Evolutionary conservation across 2,888 invertebrate species (phyloP).

Genomic region (Metalampra italica): DNA sequence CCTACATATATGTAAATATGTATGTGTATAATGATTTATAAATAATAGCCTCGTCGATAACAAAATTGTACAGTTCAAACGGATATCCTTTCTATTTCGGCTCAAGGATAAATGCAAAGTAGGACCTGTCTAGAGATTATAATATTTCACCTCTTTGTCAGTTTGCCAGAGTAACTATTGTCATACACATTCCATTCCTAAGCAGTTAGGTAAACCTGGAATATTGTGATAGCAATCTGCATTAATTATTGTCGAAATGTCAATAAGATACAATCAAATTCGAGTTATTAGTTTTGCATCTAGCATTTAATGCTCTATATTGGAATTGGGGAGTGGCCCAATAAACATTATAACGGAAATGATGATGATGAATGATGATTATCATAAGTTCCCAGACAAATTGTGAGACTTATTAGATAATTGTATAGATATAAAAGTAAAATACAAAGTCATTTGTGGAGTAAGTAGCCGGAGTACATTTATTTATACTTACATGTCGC

Average conservation of each 20-base stretch:
- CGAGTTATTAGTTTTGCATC: too few relatives aligned
- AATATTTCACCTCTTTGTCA: constrained; percentile 55
- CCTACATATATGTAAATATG: too few relatives aligned
- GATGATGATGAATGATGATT: too few relatives aligned
- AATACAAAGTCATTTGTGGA: neutral
- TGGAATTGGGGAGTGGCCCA: too few relatives aligned
- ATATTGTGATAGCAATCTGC: neutral
- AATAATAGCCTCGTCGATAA: too few relatives aligned
- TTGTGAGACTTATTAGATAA: neutral
- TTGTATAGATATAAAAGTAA: neutral
- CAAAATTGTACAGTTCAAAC: constrained; percentile 36
- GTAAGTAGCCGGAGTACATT: constrained; percentile 17
- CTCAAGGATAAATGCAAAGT: constrained; percentile 67
- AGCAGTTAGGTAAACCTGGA: constrained; percentile 1
- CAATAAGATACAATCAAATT: neutral
- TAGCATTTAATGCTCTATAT: too few relatives aligned
- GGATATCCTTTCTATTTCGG: constrained; percentile 74
- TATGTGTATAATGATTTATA: too few relatives aligned
- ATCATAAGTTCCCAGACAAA: neutral
- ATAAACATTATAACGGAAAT: too few relatives aligned
- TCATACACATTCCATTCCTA: constrained; percentile 5
- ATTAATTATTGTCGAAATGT: neutral
- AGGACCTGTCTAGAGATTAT: constrained; percentile 43
- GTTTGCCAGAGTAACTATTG: constrained; percentile 7
- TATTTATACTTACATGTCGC: constrained; percentile 47